These are phyloP conservation scores for Heliconius himera DNA, from an alignment of 1,140 invertebrate species.

Conservation along the genomic window DNA sequence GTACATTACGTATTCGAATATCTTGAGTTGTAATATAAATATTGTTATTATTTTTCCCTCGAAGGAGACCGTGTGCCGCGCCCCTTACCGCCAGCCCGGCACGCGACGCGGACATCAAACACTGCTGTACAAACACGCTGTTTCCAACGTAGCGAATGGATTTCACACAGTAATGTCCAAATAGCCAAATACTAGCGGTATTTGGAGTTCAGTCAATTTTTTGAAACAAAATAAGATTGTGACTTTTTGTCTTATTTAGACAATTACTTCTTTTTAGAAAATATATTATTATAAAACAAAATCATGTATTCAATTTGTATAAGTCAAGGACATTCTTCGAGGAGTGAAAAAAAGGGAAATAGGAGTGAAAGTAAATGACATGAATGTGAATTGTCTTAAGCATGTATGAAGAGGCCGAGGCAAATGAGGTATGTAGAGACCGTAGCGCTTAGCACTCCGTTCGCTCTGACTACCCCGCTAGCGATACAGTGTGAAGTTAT, in stretches of 20 bases:
- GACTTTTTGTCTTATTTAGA: too few relatives aligned
- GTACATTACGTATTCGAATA: not conserved
- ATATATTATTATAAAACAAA: too few relatives aligned
- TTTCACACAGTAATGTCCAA: conserved; percentile 42
- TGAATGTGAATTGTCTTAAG: too few relatives aligned
- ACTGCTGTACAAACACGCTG: conserved; percentile 43
- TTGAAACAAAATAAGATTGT: not conserved
- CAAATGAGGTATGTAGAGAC: too few relatives aligned
- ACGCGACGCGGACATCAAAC: conserved; percentile 62
- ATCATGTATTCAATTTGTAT: too few relatives aligned
- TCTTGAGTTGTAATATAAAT: not conserved
- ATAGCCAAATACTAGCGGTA: conserved; percentile 26
- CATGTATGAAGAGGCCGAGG: too few relatives aligned
- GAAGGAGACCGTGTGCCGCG: conserved; percentile 20
- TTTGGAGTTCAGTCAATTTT: conserved; percentile 9
- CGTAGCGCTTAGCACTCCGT: too few relatives aligned
- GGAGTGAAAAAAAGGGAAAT: too few relatives aligned
- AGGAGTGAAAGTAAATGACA: too few relatives aligned
- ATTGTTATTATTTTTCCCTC: not conserved
- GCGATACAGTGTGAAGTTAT: too few relatives aligned
- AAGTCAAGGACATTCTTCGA: too few relatives aligned
- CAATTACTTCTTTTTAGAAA: not conserved
- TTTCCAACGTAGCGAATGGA: conserved; percentile 53
- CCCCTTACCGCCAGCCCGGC: conserved; percentile 38
- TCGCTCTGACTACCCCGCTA: too few relatives aligned